Conservation (phyloP, 2,888 invertebrate genomes). For the Anorthoa munda region DNA sequence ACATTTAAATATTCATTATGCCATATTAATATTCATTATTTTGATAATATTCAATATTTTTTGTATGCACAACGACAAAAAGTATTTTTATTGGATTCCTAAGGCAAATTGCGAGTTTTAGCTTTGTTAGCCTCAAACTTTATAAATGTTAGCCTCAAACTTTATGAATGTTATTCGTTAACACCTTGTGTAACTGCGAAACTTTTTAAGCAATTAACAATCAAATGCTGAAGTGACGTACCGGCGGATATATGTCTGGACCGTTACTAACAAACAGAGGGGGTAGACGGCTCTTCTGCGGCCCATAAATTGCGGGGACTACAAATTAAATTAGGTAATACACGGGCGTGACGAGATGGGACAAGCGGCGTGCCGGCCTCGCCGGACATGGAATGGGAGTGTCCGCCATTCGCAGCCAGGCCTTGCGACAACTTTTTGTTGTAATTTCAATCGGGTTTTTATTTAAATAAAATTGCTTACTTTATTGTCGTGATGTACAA, state of each 20-base stretch:
- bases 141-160: slow-evolving; percentile 3
- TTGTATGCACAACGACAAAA: slow-evolving; percentile 41
- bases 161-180: slow-evolving; percentile 18
- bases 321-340: slow-evolving; percentile 91
- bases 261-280: slow-evolving; percentile 80
- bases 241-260: slow-evolving; percentile 69
- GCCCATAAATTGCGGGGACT: slow-evolving; percentile 88
- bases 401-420: slow-evolving; percentile 77
- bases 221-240: slow-evolving; percentile 68
- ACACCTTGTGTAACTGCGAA: slow-evolving; percentile 17
- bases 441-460: slow-evolving; percentile 73
- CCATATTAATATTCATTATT: slow-evolving; percentile 64
- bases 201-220: slow-evolving; percentile 64
- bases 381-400: slow-evolving; percentile 89
- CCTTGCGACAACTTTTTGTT: slow-evolving; percentile 66
- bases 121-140: slow-evolving; percentile 6
- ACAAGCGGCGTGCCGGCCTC: slow-evolving; percentile 83
- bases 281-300: slow-evolving; percentile 84
- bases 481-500: slow-evolving; percentile 63
- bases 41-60: slow-evolving; percentile 56
- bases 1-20: slow-evolving; percentile 66
- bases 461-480: slow-evolving; percentile 72
- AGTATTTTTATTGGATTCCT: slow-evolving; percentile 31
- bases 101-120: slow-evolving; percentile 32
- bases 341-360: slow-evolving; percentile 88